These are phyloP conservation scores for Danaus melanippus DNA, from an alignment of 1,140 invertebrate species.

Conservation along the genomic window DNA sequence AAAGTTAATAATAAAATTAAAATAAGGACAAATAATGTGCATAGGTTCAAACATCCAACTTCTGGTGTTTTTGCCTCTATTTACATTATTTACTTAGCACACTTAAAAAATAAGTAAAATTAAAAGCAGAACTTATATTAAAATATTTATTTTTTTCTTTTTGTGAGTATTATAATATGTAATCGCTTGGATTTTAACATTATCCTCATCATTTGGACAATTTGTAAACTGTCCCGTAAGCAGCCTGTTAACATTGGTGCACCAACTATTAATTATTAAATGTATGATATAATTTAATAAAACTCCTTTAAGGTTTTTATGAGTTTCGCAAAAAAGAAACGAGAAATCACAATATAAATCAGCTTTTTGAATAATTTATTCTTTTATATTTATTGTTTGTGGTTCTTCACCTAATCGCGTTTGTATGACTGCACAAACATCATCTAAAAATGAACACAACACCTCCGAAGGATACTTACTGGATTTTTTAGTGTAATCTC, in stretches of 20 bases:
- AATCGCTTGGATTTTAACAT: conserved; percentile 10
- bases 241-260: conserved; percentile 16
- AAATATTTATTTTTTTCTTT: conserved; percentile 6
- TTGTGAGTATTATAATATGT: conserved; percentile 12
- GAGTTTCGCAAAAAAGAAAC: conserved; percentile 9
- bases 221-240: conserved; percentile 8
- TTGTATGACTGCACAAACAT: conserved; percentile 15
- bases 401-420: conserved; percentile 12
- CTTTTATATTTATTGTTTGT: conserved; percentile 11
- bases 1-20: too few relatives aligned
- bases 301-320: conserved; percentile 13
- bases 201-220: conserved; percentile 4
- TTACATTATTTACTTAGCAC: too few relatives aligned
- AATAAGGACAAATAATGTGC: too few relatives aligned
- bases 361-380: conserved; percentile 7
- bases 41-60: too few relatives aligned
- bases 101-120: too few relatives aligned
- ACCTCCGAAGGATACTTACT: conserved; percentile 15
- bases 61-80: too few relatives aligned
- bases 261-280: conserved; percentile 17
- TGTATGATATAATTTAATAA: conserved; percentile 13
- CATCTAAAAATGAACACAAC: conserved; percentile 12
- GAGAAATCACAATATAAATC: conserved; percentile 14
- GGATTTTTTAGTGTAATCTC: conserved; percentile 14
- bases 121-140: neutral